Evolutionary conservation across 1,140 invertebrate species (phyloP), one percentile per base, ranked within the genome.

Genomic region (Rhagoletis pomonella): DNA sequence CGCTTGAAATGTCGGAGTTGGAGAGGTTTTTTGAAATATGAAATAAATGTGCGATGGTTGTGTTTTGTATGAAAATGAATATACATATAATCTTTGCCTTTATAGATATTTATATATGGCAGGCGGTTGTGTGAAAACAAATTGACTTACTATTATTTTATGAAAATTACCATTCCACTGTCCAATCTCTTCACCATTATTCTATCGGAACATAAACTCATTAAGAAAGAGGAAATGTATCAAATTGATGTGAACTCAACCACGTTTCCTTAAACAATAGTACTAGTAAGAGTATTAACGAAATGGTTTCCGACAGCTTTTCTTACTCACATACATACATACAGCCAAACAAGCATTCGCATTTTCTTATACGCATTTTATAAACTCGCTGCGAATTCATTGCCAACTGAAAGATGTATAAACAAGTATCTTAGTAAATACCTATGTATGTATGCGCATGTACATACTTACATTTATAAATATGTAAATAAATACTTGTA

Each of bases 301-400:
- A 81, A 81, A 81, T 55, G n/a, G 47, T n/a, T 81, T 55, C 73
- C 73, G 47, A 5, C 55, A 19, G n/a, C 47, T 81, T 81, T 81
- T 7, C 6, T 55, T 10, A 29, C 14, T 14, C 9, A 9, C n/a
- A 55, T 29, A 55, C 50, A 69, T 44, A 55, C 50, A 12, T 69
- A 17, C 67, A 29, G 9, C 19, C 42, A 17, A 44, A 69, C n/a
- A 17, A 7, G 0, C 60, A 62, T 42, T n/a, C 0, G 1, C 64
- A 4, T 39, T 4, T 19, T 29, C 60, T 9, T n/a, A 62, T 62
- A 4, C 60, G 17, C 17, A 17, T 73, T 73, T 4, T 42, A 73
- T 73, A 14, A 2, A 47, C 1, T 73, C 67, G 9, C 12, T 12
- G 14, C 42, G 42, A 0, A 44, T 44, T 44, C 67, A 47, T 73